A percentile compares a stretch with the other conserved stretches of the same genome.
Evolutionary conservation across 2,797 vertebrate genomes (phyloP).

Genomic region (Tarsius wallacei): DNA sequence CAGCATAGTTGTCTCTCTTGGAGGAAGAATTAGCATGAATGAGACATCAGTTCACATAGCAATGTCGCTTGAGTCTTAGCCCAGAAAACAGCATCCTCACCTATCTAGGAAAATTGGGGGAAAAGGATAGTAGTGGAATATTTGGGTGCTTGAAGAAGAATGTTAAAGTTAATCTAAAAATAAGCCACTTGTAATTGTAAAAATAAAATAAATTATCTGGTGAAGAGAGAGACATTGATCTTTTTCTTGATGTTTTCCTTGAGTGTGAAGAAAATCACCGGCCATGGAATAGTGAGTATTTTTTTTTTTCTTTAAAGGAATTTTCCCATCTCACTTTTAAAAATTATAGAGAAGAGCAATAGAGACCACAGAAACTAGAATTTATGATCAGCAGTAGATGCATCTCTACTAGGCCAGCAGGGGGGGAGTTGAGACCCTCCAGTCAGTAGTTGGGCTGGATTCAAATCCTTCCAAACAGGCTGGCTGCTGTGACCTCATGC

Average conservation of each 20-base stretch:
- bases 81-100: no score
- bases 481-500: background rate
- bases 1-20: background rate
- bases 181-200: background rate
- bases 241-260: background rate
- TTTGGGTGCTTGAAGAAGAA: background rate
- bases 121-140: background rate
- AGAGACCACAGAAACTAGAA: background rate
- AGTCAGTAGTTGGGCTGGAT: background rate
- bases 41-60: background rate
- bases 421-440: background rate
- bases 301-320: background rate
- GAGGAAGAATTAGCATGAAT: background rate
- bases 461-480: background rate
- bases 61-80: background rate
- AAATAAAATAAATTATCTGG: background rate
- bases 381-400: background rate
- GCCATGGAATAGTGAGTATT: background rate
- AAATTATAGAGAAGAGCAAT: background rate
- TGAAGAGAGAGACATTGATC: background rate
- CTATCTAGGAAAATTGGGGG: background rate
- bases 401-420: background rate
- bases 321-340: background rate
- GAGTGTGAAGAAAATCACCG: background rate
- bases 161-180: background rate